These are phyloP conservation scores for Periophthalmodon schlosseri DNA, from an alignment of 2,113 vertebrate genomes.

Conservation along the genomic window DNA sequence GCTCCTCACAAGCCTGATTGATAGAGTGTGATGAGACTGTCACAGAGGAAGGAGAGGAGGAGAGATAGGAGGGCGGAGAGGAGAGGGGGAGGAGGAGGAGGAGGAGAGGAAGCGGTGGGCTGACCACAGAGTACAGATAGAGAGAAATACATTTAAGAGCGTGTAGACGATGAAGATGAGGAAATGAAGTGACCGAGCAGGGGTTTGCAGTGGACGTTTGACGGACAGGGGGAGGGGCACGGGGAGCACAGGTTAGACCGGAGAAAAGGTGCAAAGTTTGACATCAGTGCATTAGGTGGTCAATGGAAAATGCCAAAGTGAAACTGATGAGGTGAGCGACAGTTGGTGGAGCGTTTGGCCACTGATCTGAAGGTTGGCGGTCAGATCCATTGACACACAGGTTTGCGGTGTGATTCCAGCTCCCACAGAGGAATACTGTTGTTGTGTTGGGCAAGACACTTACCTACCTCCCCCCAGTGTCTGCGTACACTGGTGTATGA, in stretches of 20 bases:
- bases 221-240: conserved; percentile 22
- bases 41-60: conserved; percentile 65
- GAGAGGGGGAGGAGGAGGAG: conserved; percentile 45
- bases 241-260: background rate
- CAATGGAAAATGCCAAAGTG: background rate
- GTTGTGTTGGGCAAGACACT: too few species aligned
- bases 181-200: conserved; percentile 56
- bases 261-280: conserved; percentile 14
- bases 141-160: conserved; percentile 70
- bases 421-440: too few species aligned
- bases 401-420: too few species aligned
- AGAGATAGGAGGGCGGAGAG: conserved; percentile 47
- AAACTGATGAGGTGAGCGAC: background rate
- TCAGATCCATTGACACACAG: too few species aligned
- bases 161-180: conserved; percentile 66
- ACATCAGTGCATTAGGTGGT: background rate
- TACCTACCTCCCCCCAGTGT: too few species aligned
- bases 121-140: conserved; percentile 63
- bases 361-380: too few species aligned
- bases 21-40: conserved; percentile 80
- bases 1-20: conserved; percentile 71
- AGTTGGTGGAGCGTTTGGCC: too few species aligned
- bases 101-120: conserved; percentile 58
- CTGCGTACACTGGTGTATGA: too few species aligned
- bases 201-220: conserved; percentile 57